Base-by-base conservation (phyloP, 2,113 vertebrate genomes). In the Corynorhinus townsendii region DNA sequence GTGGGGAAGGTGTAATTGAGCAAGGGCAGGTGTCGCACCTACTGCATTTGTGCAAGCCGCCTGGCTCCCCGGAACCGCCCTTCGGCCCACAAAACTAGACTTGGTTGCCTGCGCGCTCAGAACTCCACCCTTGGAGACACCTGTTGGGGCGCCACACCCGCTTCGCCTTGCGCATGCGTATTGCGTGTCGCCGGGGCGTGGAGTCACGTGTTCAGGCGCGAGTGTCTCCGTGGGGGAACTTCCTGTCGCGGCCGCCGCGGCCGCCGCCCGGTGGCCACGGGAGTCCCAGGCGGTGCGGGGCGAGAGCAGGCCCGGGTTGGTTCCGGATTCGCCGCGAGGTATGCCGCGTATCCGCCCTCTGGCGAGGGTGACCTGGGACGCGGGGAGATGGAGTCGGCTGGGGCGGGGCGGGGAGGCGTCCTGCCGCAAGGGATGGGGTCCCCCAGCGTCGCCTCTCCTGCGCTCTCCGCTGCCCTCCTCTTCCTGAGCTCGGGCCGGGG, bases 311-410 rank as follows among this genome's bases (percentile, higher is more conserved):
- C 52, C 94, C 1, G 52, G 73, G 24, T 52, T 38, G 73, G 89
- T 72, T 71, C 91, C 43, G 92, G 90, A 56, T 93, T 86, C 26
- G 26, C 92, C 20, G 72, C 85, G 95, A 97, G 96, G 95, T 97
- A 96, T 90, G 96, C 84, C 16, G 68, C 49, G 84, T 52, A 19
- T 40, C 85, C 45, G 26, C n/a, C n/a, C 33, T 54, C 72, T 30
- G 77, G 52, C 80, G 0, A 52, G 86, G 94, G 54, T 47, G 43
- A 6, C 20, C 49, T 7, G 40, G 91, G 91, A 72, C 87, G 4
- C 54, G 75, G 90, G 94, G 43, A 47, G 35, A 56, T 52, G 66
- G 79, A 80, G 93, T 81, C 79, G 26, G 79, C 96, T 10, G 59
- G 89, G 86, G 92, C 47, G 15, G 80, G 92, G 82, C 90, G 1